Base-by-base conservation (phyloP, 2,797 vertebrate genomes). In the Spondyliosoma cantharus region DNA sequence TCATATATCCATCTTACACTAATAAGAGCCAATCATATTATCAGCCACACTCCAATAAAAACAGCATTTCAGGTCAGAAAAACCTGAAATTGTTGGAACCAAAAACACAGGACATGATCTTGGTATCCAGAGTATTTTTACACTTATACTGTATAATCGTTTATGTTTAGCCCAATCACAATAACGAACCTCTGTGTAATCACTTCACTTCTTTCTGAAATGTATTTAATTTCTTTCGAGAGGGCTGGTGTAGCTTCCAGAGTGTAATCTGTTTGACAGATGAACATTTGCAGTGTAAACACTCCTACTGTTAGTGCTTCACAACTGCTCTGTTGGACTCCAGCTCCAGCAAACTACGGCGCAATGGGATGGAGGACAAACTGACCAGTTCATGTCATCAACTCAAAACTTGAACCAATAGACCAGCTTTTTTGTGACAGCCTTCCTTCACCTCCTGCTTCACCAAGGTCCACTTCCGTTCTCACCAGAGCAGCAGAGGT, bases 391-490 rank as follows among this genome's bases (percentile, higher is more conserved):
- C 32, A 74, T 50, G 76, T 61, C 20, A 67, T 64, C 20, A 3
- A 50, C 20, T 29, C 17, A 71, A 60, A 62, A 82, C 25, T 50
- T 50, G 43, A 60, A 78, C 48, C n/a, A 24, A 7, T 13, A 15
- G 7, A 54, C 20, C 25, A n/a, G 46, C 63, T 49, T 69, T 76
- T 29, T 46, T 76, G 60, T 74, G 78, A 58, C 80, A 59, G 68
- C 24, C 48, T 29, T 68, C 32, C 48, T 80, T 71, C 50, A 68
- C 64, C 79, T 70, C 62, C 71, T 57, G 25, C 63, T 74, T 67
- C 60, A 59, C 67, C 70, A 72, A 60, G 68, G 78, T 82, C 83
- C 32, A 80, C 83, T 83, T 85, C 79, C 37, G 45, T 78, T 79
- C 87, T 83, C 86, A 80, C 66, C 77, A 43, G 49, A 70, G 74